Base-by-base conservation (phyloP, 2,113 vertebrate species). In the Ellobius talpinus region DNA sequence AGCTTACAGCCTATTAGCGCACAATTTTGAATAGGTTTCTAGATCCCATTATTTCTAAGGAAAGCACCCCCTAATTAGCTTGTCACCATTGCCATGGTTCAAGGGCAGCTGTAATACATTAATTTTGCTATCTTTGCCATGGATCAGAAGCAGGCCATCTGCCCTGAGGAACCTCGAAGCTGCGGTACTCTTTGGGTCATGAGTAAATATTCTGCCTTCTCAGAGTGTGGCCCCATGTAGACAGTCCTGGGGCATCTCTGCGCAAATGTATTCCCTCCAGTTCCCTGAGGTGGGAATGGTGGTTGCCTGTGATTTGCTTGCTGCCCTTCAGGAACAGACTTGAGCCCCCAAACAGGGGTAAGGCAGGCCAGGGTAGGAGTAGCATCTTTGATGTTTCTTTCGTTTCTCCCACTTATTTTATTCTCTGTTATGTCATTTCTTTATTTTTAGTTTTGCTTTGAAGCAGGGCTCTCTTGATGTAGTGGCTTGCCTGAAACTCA, bases 41-140 rank as follows among this genome's bases (percentile, higher is more conserved):
- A 42, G 81, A 29, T 66, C 12, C 36, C 3, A 1, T 17, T 58
- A 1, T 73, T 90, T 61, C 33, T 33, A 1, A 77, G 85, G 24
- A 61, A 19, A 65, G 9, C 47, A 39, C 11, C 31, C 33, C 3
- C 31, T 29, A 7, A 14, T 19, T 47, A 24, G 11, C 77, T 1
- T 16, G 26, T 16, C 8, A 45, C 47, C 3, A 0, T 55, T 73
- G 24, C 42, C n/a, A 0, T 33, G 63, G 9, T 65, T 82, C 11
- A 33, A n/a, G 61, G 77, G 39, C 68, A 8, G 21, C 21, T 50
- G 58, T 19, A 19, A 10, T 72, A 1, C 24, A 36, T 14, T 8
- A 63, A 47, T 5, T 0, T 79, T 66, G 36, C 63, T 17, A 0
- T 50, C 7, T 0, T 74, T 61, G 36, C 55, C 21, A 0, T 42